Percentiles rank a stretch among this genome's conserved stretches.
Evolutionary conservation across 2,113 vertebrate genomes (phyloP).

Genomic region (Gymnocephalus cernua): DNA sequence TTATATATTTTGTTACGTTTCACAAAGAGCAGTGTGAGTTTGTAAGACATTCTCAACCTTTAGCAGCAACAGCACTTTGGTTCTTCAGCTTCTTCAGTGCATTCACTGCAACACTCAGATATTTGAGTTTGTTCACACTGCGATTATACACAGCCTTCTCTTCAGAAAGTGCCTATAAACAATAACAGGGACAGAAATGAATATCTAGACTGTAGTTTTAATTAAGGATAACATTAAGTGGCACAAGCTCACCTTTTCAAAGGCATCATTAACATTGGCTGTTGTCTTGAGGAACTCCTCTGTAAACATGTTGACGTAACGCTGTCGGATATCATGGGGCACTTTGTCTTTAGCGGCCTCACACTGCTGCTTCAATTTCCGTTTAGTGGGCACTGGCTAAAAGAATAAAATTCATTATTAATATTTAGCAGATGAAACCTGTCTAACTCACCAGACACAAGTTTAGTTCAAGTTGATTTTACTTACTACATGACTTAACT

Average conservation of each 20-base stretch:
- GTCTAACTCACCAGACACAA: background rate
- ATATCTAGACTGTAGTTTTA: background rate
- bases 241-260: constrained; percentile 84
- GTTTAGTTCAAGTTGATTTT: background rate
- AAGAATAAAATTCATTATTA: background rate
- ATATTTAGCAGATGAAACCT: background rate
- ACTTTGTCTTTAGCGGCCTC: constrained; percentile 81
- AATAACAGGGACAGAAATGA: background rate
- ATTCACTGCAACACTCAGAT: constrained; percentile 87
- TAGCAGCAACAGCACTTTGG: constrained; percentile 68
- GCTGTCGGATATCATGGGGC: constrained; percentile 84
- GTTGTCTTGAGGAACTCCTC: constrained; percentile 85
- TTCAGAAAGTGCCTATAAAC: constrained; percentile 84
- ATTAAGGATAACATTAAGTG: background rate
- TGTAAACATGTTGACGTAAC: constrained; percentile 84
- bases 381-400: constrained; percentile 67
- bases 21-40: background rate
- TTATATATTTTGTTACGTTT: background rate
- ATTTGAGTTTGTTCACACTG: constrained; percentile 87
- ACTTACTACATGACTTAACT: no score
- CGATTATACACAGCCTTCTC: constrained; percentile 86
- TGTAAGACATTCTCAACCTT: constrained; percentile 64
- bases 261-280: constrained; percentile 83
- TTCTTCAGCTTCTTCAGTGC: constrained; percentile 87
- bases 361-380: constrained; percentile 62